These are phyloP conservation scores for Oryzias melastigma DNA, from an alignment of 2,113 vertebrate species.

Conservation along the genomic window DNA sequence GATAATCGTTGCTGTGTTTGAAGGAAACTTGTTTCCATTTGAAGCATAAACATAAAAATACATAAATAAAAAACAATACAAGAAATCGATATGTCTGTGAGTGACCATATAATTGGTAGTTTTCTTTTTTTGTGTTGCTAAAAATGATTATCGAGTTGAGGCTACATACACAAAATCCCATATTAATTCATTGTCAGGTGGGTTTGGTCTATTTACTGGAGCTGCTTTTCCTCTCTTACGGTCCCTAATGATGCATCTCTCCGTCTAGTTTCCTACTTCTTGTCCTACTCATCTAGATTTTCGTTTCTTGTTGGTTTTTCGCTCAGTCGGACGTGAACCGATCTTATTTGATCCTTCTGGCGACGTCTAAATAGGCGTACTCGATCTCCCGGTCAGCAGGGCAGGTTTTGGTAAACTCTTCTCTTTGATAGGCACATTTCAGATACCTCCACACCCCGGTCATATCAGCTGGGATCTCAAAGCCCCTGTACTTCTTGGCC, in stretches of 20 bases:
- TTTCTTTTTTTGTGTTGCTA: too few species aligned
- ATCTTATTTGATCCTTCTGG: conserved; percentile 85
- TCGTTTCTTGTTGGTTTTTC: background rate
- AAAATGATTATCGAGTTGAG: too few species aligned
- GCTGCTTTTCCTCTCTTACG: background rate
- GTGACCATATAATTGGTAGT: too few species aligned
- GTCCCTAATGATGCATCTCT: background rate
- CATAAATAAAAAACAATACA: too few species aligned
- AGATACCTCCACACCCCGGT: conserved; percentile 89
- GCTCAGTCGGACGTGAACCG: background rate
- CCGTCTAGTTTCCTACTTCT: background rate
- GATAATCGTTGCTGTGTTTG: too few species aligned
- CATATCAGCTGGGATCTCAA: conserved; percentile 92
- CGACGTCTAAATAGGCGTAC: conserved; percentile 87
- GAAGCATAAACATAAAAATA: too few species aligned
- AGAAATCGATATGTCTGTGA: too few species aligned
- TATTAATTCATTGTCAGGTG: too few species aligned
- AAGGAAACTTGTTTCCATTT: too few species aligned
- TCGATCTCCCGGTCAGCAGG: conserved; percentile 91
- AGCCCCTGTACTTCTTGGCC: conserved; percentile 90
- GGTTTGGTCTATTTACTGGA: background rate
- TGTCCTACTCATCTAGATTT: background rate
- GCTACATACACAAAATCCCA: too few species aligned
- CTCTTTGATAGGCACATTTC: conserved; percentile 85
- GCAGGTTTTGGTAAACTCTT: conserved; percentile 94